phyloP scores from a whole-genome alignment of 2,888 invertebrate genomes.

The Celastrina argiolus region DNA sequence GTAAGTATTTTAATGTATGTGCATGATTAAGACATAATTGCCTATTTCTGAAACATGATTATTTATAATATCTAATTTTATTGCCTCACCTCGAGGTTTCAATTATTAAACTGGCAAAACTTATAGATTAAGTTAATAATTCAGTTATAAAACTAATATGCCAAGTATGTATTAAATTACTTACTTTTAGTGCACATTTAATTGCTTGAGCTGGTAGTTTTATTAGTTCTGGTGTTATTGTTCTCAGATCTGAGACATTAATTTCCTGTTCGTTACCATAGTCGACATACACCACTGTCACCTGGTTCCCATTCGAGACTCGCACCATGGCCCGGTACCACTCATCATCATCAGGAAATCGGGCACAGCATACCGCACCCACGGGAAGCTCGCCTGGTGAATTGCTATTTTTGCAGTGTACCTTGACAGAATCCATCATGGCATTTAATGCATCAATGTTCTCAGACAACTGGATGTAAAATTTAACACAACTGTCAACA shows the following conservation, averaged over 20 bases:
- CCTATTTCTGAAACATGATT: too few species aligned
- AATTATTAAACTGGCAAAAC: too few species aligned
- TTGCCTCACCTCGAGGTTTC: too few species aligned
- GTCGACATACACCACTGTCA: conserved; percentile 91
- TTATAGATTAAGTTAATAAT: too few species aligned
- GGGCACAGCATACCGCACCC: conserved; percentile 86
- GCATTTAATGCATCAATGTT: conserved; percentile 79
- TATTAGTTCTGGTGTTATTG: conserved; percentile 81
- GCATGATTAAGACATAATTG: too few species aligned
- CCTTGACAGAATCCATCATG: conserved; percentile 82
- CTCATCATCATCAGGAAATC: conserved; percentile 86
- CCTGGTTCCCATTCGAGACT: conserved; percentile 76
- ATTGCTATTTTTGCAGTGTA: conserved; percentile 74
- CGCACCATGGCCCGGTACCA: conserved; percentile 95
- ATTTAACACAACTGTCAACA: conserved; percentile 83
- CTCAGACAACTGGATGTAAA: conserved; percentile 84
- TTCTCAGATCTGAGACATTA: conserved; percentile 75
- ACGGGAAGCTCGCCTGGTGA: conserved; percentile 69
- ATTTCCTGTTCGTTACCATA: conserved; percentile 96
- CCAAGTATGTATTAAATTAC: conserved; percentile 24
- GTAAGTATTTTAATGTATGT: too few species aligned
- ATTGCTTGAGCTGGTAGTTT: conserved; percentile 85
- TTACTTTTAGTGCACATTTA: conserved; percentile 84
- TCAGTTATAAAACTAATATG: too few species aligned
- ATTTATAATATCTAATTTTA: too few species aligned